Evolutionary conservation across 53 echinoderm and acorn worm genomes (phyloP), one percentile per base, ranked within the genome.

Genomic region (Paracentrotus lividus): DNA sequence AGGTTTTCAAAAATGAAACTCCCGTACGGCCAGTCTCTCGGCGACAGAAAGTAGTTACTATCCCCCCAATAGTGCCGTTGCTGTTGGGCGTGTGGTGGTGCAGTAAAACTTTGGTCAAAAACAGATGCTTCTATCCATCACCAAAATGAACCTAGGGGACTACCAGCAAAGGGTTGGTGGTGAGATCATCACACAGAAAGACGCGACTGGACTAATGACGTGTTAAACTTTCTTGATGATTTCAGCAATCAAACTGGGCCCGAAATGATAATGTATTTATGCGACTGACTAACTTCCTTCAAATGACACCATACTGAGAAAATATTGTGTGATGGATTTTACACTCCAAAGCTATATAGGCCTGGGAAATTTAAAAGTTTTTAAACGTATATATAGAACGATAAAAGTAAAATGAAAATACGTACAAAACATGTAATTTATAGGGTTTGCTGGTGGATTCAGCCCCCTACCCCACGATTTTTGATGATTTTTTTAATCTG

Each of bases 41-140:
- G 86, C 86, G 86, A 86, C 86, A 86, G 86, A 86, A 86, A 86
- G 86, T 86, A 86, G 86, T 86, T 56, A 86, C 54, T 56, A 55
- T n/a, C 53, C 20, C 86, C 86, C 81, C 86, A 34, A 86, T 14
- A 86, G 86, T 86, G 86, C 56, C 56, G 16, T 86, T 86, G 55
- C 34, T 86, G 32, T 86, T 44, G 36, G 56, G 86, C 54, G 34
- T 86, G 86, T 86, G 86, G 86, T 86, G 86, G 57, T 86, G 18
- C 86, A 86, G 86, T 86, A 86, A 86, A 86, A 55, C 56, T n/a
- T 86, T 86, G 86, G 86, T 86, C 86, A 86, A 86, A 86, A 86
- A n/a, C 86, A 86, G 86, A 86, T 54, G 86, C 57, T 55, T 86
- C 86, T 56, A 86, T 86, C 86, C 86, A 86, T 86, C 86, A 86